These are phyloP conservation scores for Pocillopora verrucosa DNA, from an alignment of 64 coral and sea anemone species.

Conservation along the genomic window DNA sequence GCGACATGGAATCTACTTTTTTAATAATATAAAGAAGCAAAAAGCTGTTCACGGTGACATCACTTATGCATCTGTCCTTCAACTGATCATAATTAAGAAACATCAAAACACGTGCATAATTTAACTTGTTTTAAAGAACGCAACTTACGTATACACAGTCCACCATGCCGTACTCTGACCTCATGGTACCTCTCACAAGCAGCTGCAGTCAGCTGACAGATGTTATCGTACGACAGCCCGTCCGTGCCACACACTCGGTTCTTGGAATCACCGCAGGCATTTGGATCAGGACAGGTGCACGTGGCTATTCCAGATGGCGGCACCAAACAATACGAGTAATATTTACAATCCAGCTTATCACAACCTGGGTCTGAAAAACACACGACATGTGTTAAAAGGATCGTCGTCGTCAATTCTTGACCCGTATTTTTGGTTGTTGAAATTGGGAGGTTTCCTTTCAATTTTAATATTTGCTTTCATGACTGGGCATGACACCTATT, in stretches of 20 bases:
- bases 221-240: conserved; percentile 65
- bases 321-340: conserved; percentile 55
- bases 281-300: conserved; percentile 53
- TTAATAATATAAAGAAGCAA: no score
- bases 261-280: conserved; percentile 29
- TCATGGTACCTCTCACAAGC: conserved; percentile 64
- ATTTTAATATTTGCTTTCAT: no score
- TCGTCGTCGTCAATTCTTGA: no score
- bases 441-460: no score
- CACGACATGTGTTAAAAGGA: neutral
- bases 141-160: conserved; percentile 91
- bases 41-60: no score
- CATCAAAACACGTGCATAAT: no score
- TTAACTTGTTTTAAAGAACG: neutral
- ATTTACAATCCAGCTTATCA: conserved; percentile 32
- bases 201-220: conserved; percentile 63
- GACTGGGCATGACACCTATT: no score
- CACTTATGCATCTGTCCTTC: no score
- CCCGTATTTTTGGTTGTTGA: no score
- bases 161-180: conserved; percentile 69
- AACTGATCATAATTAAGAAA: no score
- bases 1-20: no score
- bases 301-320: conserved; percentile 38
- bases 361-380: conserved; percentile 46
- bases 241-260: conserved; percentile 75